phyloP scores from a whole-genome alignment of 2,797 vertebrate genomes.

The Gobionotothen gibberifrons region DNA sequence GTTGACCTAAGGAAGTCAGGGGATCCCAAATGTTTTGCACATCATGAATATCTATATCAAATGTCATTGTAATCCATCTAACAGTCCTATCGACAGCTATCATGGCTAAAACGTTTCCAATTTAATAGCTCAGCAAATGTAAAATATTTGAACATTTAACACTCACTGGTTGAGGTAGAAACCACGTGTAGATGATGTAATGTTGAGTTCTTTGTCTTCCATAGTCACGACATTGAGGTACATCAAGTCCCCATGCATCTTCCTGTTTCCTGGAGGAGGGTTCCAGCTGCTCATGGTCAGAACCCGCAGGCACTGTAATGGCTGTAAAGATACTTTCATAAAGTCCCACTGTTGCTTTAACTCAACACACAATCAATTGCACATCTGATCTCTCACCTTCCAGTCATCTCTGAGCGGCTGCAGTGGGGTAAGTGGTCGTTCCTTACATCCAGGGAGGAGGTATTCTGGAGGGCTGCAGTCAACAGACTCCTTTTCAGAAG shows the following conservation, averaged over 20 bases:
- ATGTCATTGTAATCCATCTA: no score
- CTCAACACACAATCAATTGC: not conserved
- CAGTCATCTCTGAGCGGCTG: constrained; percentile 90
- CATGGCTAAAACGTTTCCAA: not conserved
- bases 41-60: no score
- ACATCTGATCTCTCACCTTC: constrained; percentile 83
- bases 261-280: constrained; percentile 94
- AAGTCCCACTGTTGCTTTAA: constrained; percentile 1
- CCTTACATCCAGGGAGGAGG: constrained; percentile 91
- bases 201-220: constrained; percentile 91
- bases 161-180: constrained; percentile 97
- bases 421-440: constrained; percentile 87
- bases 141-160: not conserved
- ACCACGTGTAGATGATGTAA: constrained; percentile 91
- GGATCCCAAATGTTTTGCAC: no score
- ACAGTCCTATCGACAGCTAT: no score
- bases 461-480: constrained; percentile 90
- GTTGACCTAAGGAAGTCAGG: no score
- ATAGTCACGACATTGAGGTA: constrained; percentile 91
- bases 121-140: not conserved
- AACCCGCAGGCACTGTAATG: constrained; percentile 92
- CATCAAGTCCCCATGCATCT: constrained; percentile 96
- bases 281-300: constrained; percentile 96
- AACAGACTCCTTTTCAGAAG: constrained; percentile 85
- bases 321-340: constrained; percentile 71